Evolutionary conservation across 2,888 invertebrate genomes (phyloP), one percentile per base, ranked within the genome.

Genomic region (Pomacea canaliculata): DNA sequence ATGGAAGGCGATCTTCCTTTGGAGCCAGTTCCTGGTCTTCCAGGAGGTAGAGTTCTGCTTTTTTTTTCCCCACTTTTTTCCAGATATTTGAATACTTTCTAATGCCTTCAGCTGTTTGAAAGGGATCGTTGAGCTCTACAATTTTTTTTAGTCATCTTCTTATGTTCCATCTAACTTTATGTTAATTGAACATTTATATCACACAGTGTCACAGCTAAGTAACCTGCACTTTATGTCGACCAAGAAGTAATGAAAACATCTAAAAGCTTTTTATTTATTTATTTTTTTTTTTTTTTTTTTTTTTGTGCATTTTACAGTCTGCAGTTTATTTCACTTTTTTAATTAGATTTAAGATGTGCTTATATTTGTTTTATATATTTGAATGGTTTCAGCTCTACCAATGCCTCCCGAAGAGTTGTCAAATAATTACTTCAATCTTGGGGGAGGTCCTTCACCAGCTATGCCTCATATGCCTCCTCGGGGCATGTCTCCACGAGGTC

Each of bases 21-120:
- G 75, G 95, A 95, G 85, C 94, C 95, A 0, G 95, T 95, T 0
- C 95, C 95, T 8, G 95, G 96, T 10, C 91, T 96, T 9, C 95
- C 95, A 51, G 94, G 94, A 80, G 90, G 90, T 90, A 78, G 85
- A 73, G 51, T n/a, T 19, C 56, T 7, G n/a, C 27, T 63, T 10
- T 66, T 56, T 49, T 5, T 63, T 5, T 73, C 66, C 37, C 5
- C 37, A 37, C 37, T 5, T 37, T 37, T 37, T 37, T 37, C 37
- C 1, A 5, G 46, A 65, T 4, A 4, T 49, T 18, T 65, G 13
- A 37, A 37, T 5, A 37, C 37, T 37, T 37, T 37, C 37, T 37
- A 37, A 5, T 37, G 37, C 37, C 37, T 37, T 37, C 37, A 37
- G 5, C 37, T 37, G 37, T 37, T 37, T 37, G 37, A 37, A 37